A percentile compares a stretch with the other conserved stretches of the same genome.
Conservation (phyloP, 1,140 invertebrate species). For the Heterodera carotae region DNA sequence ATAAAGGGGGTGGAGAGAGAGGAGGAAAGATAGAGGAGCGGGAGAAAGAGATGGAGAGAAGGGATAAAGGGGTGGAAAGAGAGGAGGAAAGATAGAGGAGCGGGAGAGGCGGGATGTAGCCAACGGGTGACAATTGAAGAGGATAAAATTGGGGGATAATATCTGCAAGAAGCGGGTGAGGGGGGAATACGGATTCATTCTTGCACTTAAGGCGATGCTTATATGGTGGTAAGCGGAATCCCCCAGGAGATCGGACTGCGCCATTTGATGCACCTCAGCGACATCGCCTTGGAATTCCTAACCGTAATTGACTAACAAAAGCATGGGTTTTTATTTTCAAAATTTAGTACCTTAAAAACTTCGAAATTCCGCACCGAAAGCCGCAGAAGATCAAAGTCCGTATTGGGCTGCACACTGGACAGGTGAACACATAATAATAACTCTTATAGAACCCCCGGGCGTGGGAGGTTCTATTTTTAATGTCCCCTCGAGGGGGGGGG, state of each 20-base stretch:
- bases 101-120: too few species aligned
- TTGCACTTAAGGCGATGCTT: constrained; percentile 53
- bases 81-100: too few species aligned
- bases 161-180: too few species aligned
- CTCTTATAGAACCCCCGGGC: too few species aligned
- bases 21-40: too few species aligned
- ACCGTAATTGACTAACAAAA: constrained; percentile 15
- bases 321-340: neutral
- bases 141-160: too few species aligned
- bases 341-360: constrained; percentile 55
- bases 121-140: too few species aligned
- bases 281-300: constrained; percentile 57
- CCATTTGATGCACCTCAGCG: constrained; percentile 54
- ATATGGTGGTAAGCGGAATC: constrained; percentile 63
- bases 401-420: constrained; percentile 68
- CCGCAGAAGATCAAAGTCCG: constrained; percentile 73
- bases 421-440: too few species aligned
- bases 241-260: constrained; percentile 60
- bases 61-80: neutral
- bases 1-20: too few species aligned
- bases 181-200: neutral
- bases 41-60: too few species aligned
- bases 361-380: constrained; percentile 57
- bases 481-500: too few species aligned
- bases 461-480: too few species aligned